Base-by-base conservation (phyloP, 2,888 invertebrate genomes). In the Pycnomerus fuliginosus region DNA sequence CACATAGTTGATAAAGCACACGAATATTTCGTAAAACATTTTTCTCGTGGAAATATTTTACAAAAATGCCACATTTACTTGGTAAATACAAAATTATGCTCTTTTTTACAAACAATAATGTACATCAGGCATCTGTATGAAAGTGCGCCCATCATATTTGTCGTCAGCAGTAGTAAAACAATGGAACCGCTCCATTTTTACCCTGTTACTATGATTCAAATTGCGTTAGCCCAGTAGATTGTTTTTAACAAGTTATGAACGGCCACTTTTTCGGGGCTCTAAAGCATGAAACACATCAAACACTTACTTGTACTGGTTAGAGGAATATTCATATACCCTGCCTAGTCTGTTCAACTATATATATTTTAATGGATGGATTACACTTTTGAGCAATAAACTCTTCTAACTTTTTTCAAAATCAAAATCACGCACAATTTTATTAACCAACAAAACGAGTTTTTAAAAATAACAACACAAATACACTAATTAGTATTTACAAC, bases 351-450 rank as follows among this genome's bases (percentile, higher is more conserved):
- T 62, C 62, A 53, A 58, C 56, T 55, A 56, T 55, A 54, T 48
- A 52, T 43, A 43, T 55, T 47, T 58, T 58, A 67, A 67, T 71
- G 70, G 70, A 71, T 70, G 70, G 71, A 71, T 69, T 70, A 70
- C 60, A 71, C 68, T 69, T 69, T 71, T 71, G 70, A 70, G 70
- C 70, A 67, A 67, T 51, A 56, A 63, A 58, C 56, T 60, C 60
- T 54, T 44, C 24, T 22, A 55, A 44, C 46, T 50, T 46, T 37
- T 48, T 44, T 48, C 41, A 51, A 55, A 53, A 51, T 47, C 45
- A 12, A 40, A 16, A 34, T 27, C 24, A n/a, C 34, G 28, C 36
- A 20, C 35, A 46, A 49, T 38, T 44, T 35, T 51, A 45, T 48
- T 37, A 45, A 46, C 53, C 47, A 50, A 48, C 27, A 42, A 44